A percentile compares a stretch with the other conserved stretches of the same genome.
phyloP scores from a whole-genome alignment of 2,113 vertebrate species.

The Panthera tigris region DNA sequence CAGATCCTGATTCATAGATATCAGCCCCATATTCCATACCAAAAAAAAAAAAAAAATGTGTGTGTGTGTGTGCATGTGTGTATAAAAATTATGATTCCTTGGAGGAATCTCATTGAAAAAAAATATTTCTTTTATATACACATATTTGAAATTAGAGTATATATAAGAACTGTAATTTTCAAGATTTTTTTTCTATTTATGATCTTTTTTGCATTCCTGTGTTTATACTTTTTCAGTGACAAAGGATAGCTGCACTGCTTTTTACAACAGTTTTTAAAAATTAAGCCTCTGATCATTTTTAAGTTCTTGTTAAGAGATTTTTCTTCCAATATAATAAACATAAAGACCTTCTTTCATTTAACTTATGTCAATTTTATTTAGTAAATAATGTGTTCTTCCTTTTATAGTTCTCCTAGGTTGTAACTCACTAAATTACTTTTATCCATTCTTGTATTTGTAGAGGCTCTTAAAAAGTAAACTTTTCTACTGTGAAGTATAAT shows the following conservation, averaged over 20 bases:
- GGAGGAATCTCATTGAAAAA: not conserved
- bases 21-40: not conserved
- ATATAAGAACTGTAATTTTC: not conserved
- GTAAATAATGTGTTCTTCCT: not conserved
- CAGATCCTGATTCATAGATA: slow-evolving; percentile 14
- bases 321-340: not conserved
- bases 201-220: not conserved
- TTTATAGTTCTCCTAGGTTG: not conserved
- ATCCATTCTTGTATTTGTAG: not conserved
- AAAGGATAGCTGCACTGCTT: not conserved
- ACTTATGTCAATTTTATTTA: not conserved
- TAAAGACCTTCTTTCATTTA: not conserved
- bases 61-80: not conserved
- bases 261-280: slow-evolving; percentile 13
- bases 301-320: not conserved
- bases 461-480: not conserved
- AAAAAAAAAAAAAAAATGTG: not conserved
- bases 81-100: not conserved
- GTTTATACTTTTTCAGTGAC: not conserved
- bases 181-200: not conserved
- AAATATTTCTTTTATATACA: not conserved
- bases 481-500: slow-evolving; percentile 1
- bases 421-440: not conserved
- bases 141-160: not conserved
- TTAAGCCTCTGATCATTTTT: not conserved